Conservation (phyloP, 2,888 invertebrate species). For the Drosophila fungiperda region DNA sequence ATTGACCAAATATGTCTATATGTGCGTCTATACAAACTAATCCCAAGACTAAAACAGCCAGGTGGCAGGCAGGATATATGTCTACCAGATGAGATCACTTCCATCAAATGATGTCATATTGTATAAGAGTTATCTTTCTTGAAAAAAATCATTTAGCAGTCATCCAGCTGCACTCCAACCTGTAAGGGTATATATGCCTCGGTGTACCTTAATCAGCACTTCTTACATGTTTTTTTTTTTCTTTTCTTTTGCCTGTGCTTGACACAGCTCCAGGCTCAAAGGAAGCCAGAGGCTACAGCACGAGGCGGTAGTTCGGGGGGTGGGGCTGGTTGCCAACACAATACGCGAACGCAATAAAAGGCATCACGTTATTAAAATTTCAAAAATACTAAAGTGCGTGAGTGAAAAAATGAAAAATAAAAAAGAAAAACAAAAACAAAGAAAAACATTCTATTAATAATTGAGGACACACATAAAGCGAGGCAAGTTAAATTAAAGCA, state of each 20-base stretch:
- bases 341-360: constrained; percentile 70
- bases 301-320: neutral
- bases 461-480: constrained; percentile 52
- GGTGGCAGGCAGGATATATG: neutral
- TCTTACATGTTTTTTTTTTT: neutral
- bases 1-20: neutral
- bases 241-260: constrained; percentile 21
- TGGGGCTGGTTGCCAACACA: constrained; percentile 20
- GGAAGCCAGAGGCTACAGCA: neutral
- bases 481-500: constrained; percentile 60
- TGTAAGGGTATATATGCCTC: neutral
- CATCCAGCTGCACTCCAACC: neutral
- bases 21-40: neutral
- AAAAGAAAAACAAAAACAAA: constrained; percentile 23
- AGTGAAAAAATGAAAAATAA: constrained; percentile 25
- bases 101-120: neutral
- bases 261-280: constrained; percentile 24
- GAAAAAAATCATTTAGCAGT: neutral
- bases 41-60: neutral
- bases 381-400: constrained; percentile 76
- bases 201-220: neutral
- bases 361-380: constrained; percentile 77
- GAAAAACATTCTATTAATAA: constrained; percentile 67
- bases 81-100: neutral
- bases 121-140: neutral